Percentiles rank a stretch among this genome's conserved stretches.
Evolutionary conservation across 2,797 vertebrate genomes (phyloP).

Genomic region (Pangasius mekongensis): DNA sequence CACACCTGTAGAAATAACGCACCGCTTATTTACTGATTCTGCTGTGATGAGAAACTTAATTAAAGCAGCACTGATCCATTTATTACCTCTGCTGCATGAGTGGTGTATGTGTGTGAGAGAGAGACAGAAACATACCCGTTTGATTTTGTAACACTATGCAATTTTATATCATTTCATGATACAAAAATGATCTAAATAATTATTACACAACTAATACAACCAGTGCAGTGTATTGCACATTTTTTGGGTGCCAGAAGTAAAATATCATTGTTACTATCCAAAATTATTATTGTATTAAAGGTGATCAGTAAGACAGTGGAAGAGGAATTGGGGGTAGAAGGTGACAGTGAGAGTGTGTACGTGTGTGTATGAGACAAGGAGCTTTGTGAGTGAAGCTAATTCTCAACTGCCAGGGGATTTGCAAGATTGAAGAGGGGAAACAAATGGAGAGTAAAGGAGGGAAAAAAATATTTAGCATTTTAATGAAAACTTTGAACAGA

Average conservation of each 20-base stretch:
- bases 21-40: conserved; percentile 28
- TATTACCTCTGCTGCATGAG: conserved; percentile 9
- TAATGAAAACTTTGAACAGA: conserved; percentile 73
- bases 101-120: neutral
- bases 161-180: neutral
- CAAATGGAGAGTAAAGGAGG: conserved; percentile 18
- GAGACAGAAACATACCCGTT: neutral
- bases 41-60: conserved; percentile 31
- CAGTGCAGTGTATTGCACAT: neutral
- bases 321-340: neutral
- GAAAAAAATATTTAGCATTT: conserved; percentile 72
- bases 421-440: conserved; percentile 60
- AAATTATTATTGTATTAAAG: neutral
- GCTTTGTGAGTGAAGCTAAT: conserved; percentile 68
- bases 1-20: conserved; percentile 24
- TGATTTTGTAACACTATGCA: neutral
- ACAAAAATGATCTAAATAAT: neutral
- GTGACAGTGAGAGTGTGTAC: neutral
- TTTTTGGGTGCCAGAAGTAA: neutral
- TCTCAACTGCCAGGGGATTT: conserved; percentile 67
- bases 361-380: conserved; percentile 18
- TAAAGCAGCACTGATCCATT: conserved; percentile 33
- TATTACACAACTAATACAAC: neutral
- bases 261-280: neutral
- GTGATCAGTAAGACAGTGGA: neutral